Base-by-base conservation (phyloP, 2,113 vertebrate species). In the Syngnathoides biaculeatus region DNA sequence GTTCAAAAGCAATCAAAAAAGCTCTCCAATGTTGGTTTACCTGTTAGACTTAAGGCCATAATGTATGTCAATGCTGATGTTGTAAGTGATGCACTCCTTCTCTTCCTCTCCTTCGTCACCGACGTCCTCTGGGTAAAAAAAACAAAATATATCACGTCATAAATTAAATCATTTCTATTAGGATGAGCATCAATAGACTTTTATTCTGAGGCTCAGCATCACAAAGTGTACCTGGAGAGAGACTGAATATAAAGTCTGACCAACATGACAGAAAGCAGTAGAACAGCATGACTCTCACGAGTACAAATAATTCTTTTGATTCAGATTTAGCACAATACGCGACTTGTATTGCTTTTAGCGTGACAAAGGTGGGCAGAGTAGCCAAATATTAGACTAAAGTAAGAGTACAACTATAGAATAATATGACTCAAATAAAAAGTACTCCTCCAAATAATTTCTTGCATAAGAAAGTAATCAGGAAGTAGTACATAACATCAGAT, bases 101-200 rank as follows among this genome's bases (percentile, higher is more conserved):
- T 99, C 97, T 68, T 99, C 97, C 84, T 99, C 97, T 78, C 96
- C 96, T 93, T 99, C 97, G 88, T 99, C 97, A 35, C 95, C 94
- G 61, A 99, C 97, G 82, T 99, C 97, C 95, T 99, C 97, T 99
- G 90, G 50, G 20, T 75, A 66, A 4, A 73, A 68, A n/a, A n/a
- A n/a, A n/a, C n/a, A n/a, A n/a, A 87, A 57, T 38, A 9, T 59
- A 71, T 56, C 43, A 1, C 17, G 13, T 43, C 40, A 22, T 63
- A 2, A 24, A 14, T 7, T 35, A 30, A 22, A 3, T 67, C 15
- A 56, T 26, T 40, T 58, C 13, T 30, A 60, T 22, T 22, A 52
- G 9, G 50, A 52, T n/a, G 5, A 20, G 17, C 30, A 39, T 24
- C 39, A 62, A 42, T 43, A 62, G 8, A 20, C n/a, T 20, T 24